Percentiles rank a stretch among this genome's conserved stretches.
Conservation (phyloP, 2,797 vertebrate species). For the Manis pentadactyla region DNA sequence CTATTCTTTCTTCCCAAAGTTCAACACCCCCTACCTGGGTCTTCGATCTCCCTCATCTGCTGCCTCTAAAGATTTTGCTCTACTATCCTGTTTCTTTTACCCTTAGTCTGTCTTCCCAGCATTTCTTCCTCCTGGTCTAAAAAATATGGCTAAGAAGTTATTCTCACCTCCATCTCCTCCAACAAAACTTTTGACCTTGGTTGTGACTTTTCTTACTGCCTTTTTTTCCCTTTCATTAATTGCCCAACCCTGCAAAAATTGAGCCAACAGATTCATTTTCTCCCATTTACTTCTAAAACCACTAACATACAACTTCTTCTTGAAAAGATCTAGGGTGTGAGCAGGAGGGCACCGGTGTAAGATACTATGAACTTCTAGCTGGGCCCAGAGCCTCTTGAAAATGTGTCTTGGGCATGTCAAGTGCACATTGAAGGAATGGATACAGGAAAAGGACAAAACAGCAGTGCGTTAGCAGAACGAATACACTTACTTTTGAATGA, state of each 20-base stretch:
- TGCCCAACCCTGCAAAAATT: background rate
- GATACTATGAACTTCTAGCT: background rate
- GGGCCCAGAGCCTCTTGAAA: background rate
- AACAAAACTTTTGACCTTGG: background rate
- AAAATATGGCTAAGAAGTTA: conserved; percentile 20
- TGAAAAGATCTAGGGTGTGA: background rate
- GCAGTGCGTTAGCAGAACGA: no score
- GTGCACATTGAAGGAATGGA: background rate
- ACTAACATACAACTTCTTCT: background rate
- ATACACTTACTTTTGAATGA: background rate
- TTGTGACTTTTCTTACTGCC: background rate
- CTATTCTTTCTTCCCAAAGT: background rate
- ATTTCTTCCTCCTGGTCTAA: background rate
- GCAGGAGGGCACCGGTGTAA: background rate
- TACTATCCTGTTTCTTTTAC: background rate
- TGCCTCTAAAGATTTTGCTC: background rate
- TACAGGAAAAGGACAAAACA: background rate
- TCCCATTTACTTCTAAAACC: background rate
- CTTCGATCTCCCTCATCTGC: background rate
- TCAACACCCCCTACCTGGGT: background rate
- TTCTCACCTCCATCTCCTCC: background rate
- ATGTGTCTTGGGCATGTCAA: background rate
- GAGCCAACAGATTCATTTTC: background rate
- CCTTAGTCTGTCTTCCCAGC: background rate
- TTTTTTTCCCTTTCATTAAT: background rate